These are phyloP conservation scores for Neopelma chrysocephalum DNA, from an alignment of 2,797 vertebrate genomes.

Conservation along the genomic window DNA sequence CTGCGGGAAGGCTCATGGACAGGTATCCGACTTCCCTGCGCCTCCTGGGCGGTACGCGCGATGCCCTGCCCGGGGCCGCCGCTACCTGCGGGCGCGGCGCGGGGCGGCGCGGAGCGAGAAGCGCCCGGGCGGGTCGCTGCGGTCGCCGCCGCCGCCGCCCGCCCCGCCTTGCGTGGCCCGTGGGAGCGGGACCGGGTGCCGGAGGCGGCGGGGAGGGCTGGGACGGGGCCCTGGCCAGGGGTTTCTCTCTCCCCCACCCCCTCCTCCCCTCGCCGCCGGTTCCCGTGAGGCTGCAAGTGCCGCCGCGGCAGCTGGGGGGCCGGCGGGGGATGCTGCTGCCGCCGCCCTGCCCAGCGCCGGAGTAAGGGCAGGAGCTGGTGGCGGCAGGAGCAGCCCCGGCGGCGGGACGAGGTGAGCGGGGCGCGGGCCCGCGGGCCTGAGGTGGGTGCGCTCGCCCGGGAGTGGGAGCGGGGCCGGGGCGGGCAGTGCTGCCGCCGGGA, in stretches of 20 bases:
- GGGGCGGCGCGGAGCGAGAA: background rate
- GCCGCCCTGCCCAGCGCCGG: conserved; percentile 26
- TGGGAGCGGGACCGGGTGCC: background rate
- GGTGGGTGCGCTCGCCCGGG: background rate
- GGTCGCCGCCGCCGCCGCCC: background rate
- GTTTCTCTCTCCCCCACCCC: conserved; percentile 11
- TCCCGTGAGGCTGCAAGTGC: conserved; percentile 49
- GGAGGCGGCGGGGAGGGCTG: background rate
- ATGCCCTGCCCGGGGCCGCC: background rate
- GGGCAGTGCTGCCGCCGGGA: background rate
- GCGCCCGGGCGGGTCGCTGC: background rate
- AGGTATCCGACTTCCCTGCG: background rate
- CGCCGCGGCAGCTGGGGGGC: conserved; percentile 54
- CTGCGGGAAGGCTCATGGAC: background rate
- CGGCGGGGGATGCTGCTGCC: conserved; percentile 45
- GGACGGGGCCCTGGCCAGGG: background rate
- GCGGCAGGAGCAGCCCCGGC: conserved; percentile 10
- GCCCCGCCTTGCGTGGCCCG: background rate
- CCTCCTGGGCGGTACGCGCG: background rate
- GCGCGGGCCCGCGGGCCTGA: background rate
- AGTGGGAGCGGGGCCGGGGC: background rate
- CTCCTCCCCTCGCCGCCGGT: conserved; percentile 11
- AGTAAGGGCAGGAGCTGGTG: conserved; percentile 18
- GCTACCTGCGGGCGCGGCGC: background rate
- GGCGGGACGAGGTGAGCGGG: conserved; percentile 21